Evolutionary conservation across 1,140 invertebrate species (phyloP).

Genomic region (Samia ricini): DNA sequence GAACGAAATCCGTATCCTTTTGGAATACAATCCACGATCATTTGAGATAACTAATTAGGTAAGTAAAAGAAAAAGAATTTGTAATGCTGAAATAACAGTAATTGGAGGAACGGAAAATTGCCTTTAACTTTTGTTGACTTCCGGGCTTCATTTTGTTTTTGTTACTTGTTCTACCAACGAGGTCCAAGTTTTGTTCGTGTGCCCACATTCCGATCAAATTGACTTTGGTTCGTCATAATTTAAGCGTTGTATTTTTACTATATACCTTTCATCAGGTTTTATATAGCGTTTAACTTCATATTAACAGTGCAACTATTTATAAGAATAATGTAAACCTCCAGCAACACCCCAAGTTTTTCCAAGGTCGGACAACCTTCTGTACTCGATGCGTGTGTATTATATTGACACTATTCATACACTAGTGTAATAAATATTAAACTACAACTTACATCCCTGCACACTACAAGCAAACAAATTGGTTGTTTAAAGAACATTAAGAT

Average conservation of each 20-base stretch:
- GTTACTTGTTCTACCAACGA: slow-evolving; percentile 12
- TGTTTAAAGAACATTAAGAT: too few species aligned
- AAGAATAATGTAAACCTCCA: too few species aligned
- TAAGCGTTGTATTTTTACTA: neutral
- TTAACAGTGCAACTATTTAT: too few species aligned
- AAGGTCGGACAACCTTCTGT: too few species aligned
- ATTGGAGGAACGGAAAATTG: slow-evolving; percentile 4
- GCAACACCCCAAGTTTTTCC: too few species aligned
- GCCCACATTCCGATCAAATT: slow-evolving; percentile 11
- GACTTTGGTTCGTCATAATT: slow-evolving; percentile 5
- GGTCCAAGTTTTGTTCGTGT: neutral
- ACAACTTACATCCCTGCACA: too few species aligned
- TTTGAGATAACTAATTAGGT: neutral
- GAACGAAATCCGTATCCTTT: neutral
- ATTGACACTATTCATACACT: too few species aligned
- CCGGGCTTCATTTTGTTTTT: slow-evolving; percentile 11
- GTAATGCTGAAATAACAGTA: slow-evolving; percentile 6
- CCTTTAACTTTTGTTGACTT: slow-evolving; percentile 11
- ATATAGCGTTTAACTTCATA: too few species aligned
- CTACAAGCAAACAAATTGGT: too few species aligned
- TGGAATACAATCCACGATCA: neutral
- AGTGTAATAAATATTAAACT: too few species aligned
- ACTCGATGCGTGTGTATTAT: too few species aligned
- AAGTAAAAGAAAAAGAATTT: slow-evolving; percentile 10
- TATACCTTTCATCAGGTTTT: too few species aligned